A percentile compares a stretch with the other conserved stretches of the same genome.
These are phyloP conservation scores for Drosophila percnosoma DNA, from an alignment of 2,888 invertebrate genomes.

Conservation along the genomic window DNA sequence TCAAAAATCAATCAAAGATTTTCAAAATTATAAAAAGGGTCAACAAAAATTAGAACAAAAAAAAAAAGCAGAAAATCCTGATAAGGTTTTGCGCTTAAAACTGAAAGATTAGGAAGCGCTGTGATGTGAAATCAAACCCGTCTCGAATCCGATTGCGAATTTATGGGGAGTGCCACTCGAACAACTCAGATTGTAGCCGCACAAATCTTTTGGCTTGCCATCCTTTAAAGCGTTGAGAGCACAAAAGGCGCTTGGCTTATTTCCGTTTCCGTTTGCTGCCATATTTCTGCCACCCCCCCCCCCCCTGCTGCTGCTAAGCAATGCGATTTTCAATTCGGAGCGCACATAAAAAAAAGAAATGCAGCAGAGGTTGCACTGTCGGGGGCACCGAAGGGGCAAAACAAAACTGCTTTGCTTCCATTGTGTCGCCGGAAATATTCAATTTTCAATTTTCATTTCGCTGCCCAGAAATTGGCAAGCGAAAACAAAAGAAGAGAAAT, in stretches of 20 bases:
- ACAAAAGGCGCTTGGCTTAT: conserved; percentile 73
- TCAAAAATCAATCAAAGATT: background rate
- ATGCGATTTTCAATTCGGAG: conserved; percentile 53
- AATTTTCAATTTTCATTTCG: conserved; percentile 79
- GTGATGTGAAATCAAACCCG: conserved; percentile 1
- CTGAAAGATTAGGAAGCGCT: background rate
- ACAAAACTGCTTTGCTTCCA: conserved; percentile 36
- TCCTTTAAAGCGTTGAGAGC: conserved; percentile 30
- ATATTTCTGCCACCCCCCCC: conserved; percentile 41
- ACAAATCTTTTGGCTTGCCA: conserved; percentile 25
- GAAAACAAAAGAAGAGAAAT: conserved; percentile 63
- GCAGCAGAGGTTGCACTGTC: conserved; percentile 12
- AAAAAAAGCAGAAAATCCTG: background rate
- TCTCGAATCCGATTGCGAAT: conserved; percentile 22
- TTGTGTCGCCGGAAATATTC: conserved; percentile 81
- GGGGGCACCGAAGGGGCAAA: background rate
- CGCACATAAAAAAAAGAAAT: conserved; percentile 5
- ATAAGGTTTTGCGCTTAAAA: background rate
- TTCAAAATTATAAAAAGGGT: background rate
- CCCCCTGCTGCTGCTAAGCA: conserved; percentile 28
- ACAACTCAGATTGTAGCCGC: conserved; percentile 19
- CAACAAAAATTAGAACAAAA: background rate
- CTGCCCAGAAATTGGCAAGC: conserved; percentile 74
- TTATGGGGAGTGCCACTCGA: conserved; percentile 11
- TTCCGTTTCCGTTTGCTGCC: conserved; percentile 68